These are phyloP conservation scores for Alcis repandata DNA, from an alignment of 2,888 invertebrate genomes.

Conservation along the genomic window DNA sequence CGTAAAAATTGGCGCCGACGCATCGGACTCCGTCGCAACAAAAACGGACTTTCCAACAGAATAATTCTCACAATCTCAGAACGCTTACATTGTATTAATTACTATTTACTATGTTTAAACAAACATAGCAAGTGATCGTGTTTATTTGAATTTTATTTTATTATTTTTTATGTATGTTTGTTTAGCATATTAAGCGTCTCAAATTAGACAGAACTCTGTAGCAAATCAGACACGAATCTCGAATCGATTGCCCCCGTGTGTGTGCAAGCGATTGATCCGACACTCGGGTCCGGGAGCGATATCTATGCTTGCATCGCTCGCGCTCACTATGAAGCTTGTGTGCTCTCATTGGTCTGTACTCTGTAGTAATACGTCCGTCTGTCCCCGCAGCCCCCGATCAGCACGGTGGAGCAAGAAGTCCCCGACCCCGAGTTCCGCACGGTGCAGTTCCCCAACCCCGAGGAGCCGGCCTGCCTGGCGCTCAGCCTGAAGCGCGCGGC, in stretches of 20 bases:
- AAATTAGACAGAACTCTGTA: too few relatives aligned
- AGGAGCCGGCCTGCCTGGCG: background rate
- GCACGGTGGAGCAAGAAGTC: slow-evolving; percentile 91
- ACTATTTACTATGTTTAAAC: background rate
- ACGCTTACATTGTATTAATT: background rate
- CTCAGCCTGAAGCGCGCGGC: background rate
- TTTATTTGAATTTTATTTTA: background rate
- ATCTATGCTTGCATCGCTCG: too few relatives aligned
- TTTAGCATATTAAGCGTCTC: too few relatives aligned
- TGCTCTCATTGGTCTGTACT: too few relatives aligned
- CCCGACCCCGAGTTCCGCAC: slow-evolving; percentile 87
- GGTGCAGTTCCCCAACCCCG: background rate
- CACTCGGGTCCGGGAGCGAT: too few relatives aligned
- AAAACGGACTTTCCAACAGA: background rate
- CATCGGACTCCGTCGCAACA: background rate
- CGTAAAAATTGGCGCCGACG: slow-evolving; percentile 3
- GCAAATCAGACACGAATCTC: too few relatives aligned
- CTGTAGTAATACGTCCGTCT: too few relatives aligned
- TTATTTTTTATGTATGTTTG: background rate
- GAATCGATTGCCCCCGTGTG: too few relatives aligned
- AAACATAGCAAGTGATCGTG: background rate
- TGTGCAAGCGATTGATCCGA: too few relatives aligned
- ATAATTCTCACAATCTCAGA: too few relatives aligned
- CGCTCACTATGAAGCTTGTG: too few relatives aligned
- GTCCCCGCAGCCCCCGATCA: slow-evolving; percentile 87